Evolutionary conservation across 1,140 invertebrate genomes (phyloP).

Genomic region (Megalopta genalis): DNA sequence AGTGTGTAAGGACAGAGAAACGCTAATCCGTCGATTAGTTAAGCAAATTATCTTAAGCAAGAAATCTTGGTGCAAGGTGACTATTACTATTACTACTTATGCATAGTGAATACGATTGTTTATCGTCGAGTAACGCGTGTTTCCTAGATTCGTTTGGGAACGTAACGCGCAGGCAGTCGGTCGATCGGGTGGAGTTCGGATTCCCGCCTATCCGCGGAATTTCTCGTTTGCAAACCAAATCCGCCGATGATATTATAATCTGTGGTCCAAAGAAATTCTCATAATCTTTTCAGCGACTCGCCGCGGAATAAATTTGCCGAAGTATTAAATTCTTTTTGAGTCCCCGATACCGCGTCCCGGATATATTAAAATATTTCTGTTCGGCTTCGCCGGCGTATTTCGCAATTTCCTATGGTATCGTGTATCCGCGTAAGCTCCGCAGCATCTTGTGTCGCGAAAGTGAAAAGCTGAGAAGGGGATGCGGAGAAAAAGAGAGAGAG

Average conservation of each 20-base stretch:
- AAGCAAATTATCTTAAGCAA: too few relatives aligned
- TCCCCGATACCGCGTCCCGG: background rate
- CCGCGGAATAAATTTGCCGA: background rate
- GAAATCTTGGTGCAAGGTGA: too few relatives aligned
- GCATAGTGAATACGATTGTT: too few relatives aligned
- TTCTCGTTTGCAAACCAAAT: background rate
- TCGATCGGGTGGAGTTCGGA: background rate
- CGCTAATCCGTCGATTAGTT: too few relatives aligned
- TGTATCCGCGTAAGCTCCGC: background rate
- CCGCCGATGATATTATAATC: background rate
- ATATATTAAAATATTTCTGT: slow-evolving; percentile 5
- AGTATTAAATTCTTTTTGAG: background rate
- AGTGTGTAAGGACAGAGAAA: too few relatives aligned
- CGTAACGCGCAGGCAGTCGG: too few relatives aligned
- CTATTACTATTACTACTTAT: too few relatives aligned
- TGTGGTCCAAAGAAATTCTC: background rate
- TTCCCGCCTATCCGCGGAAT: background rate
- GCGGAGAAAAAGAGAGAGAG: background rate
- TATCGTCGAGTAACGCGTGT: too few relatives aligned
- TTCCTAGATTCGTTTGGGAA: too few relatives aligned
- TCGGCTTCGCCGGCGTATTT: background rate
- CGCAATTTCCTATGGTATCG: background rate
- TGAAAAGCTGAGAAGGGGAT: too few relatives aligned
- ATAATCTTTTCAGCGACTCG: background rate
- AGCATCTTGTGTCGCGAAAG: too few relatives aligned